Evolutionary conservation across 1,140 invertebrate genomes (phyloP).

Genomic region (Battus philenor): DNA sequence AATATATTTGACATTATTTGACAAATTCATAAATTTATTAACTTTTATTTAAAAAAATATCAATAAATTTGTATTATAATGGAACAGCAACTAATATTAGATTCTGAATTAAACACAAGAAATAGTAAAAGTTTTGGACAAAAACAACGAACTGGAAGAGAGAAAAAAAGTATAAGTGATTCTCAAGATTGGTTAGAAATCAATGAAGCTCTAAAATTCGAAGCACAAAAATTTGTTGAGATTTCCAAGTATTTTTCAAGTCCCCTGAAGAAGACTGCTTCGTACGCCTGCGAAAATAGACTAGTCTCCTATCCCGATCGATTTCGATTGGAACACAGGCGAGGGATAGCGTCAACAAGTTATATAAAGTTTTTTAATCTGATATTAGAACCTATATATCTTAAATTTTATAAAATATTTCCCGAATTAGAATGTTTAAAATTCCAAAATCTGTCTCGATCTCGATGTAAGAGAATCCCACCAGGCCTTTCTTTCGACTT

Average conservation of each 20-base stretch:
- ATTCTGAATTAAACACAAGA: too few relatives aligned
- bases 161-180: constrained; percentile 24
- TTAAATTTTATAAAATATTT: constrained; percentile 48
- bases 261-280: constrained; percentile 53
- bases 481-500: constrained; percentile 53
- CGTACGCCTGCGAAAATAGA: constrained; percentile 49
- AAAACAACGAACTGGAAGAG: constrained; percentile 6
- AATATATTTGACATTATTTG: too few relatives aligned
- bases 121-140: too few relatives aligned
- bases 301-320: constrained; percentile 49
- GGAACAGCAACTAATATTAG: too few relatives aligned
- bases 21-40: too few relatives aligned
- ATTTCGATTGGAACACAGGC: constrained; percentile 39
- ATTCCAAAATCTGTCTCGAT: constrained; percentile 48
- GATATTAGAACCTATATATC: constrained; percentile 45
- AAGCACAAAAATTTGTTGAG: constrained; percentile 56
- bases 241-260: constrained; percentile 62
- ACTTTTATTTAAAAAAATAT: too few relatives aligned
- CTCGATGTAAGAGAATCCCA: constrained; percentile 50
- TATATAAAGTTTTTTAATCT: constrained; percentile 50
- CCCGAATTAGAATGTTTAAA: constrained; percentile 57
- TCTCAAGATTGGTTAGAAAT: constrained; percentile 17
- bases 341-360: constrained; percentile 42
- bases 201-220: constrained; percentile 33
- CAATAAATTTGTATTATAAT: too few relatives aligned